phyloP scores from a whole-genome alignment of 2,888 invertebrate species.

The Encarsia formosa region DNA sequence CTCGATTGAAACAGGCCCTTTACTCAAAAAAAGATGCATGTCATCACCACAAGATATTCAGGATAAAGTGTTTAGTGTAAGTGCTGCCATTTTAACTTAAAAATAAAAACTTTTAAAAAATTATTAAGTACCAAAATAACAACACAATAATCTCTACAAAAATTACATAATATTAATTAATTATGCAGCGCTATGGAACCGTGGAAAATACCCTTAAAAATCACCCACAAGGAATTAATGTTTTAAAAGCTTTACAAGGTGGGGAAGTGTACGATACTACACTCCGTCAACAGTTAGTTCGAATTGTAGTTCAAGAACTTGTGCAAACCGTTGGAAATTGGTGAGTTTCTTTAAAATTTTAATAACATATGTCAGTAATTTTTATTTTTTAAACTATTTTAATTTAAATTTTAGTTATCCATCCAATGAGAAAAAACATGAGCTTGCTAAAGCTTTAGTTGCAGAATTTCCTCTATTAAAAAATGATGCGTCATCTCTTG shows the following conservation, averaged over 20 bases:
- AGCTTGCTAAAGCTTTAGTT: background rate
- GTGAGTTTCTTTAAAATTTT: background rate
- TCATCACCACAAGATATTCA: no score
- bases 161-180: background rate
- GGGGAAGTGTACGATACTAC: no score
- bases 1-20: background rate
- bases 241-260: background rate
- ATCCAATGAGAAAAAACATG: background rate
- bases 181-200: background rate
- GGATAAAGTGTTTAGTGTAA: no score
- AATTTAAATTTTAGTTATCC: background rate
- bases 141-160: background rate
- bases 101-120: background rate
- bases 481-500: background rate
- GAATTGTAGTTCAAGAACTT: background rate
- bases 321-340: background rate
- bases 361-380: background rate
- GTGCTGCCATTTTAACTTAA: no score
- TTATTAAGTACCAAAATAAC: no score
- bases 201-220: background rate
- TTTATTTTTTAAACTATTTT: background rate
- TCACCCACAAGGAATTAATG: background rate
- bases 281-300: no score
- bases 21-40: background rate
- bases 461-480: background rate